phyloP scores from a whole-genome alignment of 2,797 vertebrate genomes.

The Chaetophractus vellerosus region DNA sequence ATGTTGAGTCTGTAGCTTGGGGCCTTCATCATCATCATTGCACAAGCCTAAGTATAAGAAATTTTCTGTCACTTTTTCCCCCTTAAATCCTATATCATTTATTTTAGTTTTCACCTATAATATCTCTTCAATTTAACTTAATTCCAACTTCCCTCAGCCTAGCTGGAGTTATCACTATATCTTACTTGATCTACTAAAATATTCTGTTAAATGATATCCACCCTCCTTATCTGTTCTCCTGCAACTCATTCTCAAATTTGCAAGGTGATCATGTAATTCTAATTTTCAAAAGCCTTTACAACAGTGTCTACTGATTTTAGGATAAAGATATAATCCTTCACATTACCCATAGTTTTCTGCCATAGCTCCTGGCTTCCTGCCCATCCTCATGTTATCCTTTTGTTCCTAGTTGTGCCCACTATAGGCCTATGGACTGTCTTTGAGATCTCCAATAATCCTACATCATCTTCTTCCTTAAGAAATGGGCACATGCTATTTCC shows the following conservation, averaged over 20 bases:
- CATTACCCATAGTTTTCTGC: accelerated
- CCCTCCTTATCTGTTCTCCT: background rate
- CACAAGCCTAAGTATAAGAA: background rate
- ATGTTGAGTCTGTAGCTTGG: background rate
- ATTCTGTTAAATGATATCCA: background rate
- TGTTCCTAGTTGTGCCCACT: background rate
- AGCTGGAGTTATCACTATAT: background rate
- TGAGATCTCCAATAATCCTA: background rate
- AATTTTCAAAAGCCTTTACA: background rate
- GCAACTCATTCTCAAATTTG: background rate
- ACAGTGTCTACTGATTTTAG: background rate
- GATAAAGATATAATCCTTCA: background rate
- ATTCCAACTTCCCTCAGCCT: background rate
- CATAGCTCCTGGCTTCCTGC: background rate
- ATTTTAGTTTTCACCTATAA: background rate
- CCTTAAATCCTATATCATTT: background rate
- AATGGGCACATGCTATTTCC: background rate
- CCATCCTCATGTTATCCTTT: background rate
- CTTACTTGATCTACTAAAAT: background rate
- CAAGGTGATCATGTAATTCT: background rate
- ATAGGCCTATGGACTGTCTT: background rate
- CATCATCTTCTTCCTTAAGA: background rate
- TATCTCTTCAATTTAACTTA: background rate
- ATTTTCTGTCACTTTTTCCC: accelerated
- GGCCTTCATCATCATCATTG: background rate